phyloP scores from a whole-genome alignment of 2,797 vertebrate species.

The Aythya fuligula region DNA sequence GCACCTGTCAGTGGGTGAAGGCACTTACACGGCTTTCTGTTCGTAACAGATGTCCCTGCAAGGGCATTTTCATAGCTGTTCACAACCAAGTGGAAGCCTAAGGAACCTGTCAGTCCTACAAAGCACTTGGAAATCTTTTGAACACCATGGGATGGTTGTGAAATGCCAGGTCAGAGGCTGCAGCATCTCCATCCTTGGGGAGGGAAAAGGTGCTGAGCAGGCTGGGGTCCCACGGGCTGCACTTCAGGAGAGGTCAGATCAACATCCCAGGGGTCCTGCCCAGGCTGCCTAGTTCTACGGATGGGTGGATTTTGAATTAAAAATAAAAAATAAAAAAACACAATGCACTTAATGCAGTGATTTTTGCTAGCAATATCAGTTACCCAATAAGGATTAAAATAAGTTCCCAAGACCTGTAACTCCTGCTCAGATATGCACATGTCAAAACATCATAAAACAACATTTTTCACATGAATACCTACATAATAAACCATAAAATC shows the following conservation, averaged over 20 bases:
- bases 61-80: neutral
- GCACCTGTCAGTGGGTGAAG: neutral
- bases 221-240: neutral
- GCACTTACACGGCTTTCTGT: too few relatives aligned
- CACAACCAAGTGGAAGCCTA: neutral
- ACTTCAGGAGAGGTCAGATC: neutral
- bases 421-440: fast-evolving
- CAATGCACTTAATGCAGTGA: neutral
- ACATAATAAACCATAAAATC: neutral
- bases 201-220: neutral
- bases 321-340: too few relatives aligned
- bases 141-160: neutral
- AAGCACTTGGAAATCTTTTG: neutral
- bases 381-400: neutral
- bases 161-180: neutral
- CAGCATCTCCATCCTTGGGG: fast-evolving
- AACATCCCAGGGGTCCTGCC: neutral
- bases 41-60: too few relatives aligned
- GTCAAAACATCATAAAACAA: neutral
- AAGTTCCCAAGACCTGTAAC: neutral
- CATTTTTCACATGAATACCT: neutral
- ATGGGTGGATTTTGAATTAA: too few relatives aligned
- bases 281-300: fast-evolving
- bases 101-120: neutral
- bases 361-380: neutral